These are phyloP conservation scores for Chrysochloris asiatica DNA, from an alignment of 2,113 vertebrate genomes.

Conservation along the genomic window DNA sequence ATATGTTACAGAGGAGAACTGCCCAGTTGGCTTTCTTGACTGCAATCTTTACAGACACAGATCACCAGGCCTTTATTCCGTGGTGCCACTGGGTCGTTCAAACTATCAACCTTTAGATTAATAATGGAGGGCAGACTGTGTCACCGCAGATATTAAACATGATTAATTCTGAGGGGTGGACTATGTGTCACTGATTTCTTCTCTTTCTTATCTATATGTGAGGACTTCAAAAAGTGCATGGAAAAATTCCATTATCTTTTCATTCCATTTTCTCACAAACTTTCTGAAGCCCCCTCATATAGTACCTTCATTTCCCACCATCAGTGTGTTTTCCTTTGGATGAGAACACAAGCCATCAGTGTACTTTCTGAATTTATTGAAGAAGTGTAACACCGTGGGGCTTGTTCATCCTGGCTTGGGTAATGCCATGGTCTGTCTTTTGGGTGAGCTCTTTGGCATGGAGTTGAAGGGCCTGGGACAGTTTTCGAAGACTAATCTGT, in stretches of 20 bases:
- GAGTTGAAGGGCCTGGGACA: accelerated
- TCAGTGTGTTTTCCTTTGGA: neutral
- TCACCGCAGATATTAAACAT: neutral
- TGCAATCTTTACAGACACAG: neutral
- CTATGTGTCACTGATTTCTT: too few species aligned
- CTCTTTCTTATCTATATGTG: too few species aligned
- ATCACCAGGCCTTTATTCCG: neutral
- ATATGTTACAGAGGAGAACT: too few species aligned
- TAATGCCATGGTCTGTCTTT: accelerated
- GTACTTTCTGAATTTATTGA: neutral
- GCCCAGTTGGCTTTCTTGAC: neutral
- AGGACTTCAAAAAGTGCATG: too few species aligned
- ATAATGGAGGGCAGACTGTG: neutral
- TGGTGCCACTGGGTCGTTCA: neutral
- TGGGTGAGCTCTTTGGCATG: neutral
- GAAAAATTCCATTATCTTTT: too few species aligned
- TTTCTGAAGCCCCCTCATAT: neutral
- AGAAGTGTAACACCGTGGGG: accelerated
- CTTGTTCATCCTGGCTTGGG: neutral
- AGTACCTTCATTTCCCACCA: neutral
- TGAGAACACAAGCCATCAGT: accelerated
- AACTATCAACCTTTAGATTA: neutral
- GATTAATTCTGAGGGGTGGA: neutral
- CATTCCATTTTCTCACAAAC: too few species aligned
- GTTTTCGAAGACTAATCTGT: constrained; percentile 64